A percentile compares a stretch with the other conserved stretches of the same genome.
Conservation (phyloP, 2,888 invertebrate genomes). For the Arge pagana region DNA sequence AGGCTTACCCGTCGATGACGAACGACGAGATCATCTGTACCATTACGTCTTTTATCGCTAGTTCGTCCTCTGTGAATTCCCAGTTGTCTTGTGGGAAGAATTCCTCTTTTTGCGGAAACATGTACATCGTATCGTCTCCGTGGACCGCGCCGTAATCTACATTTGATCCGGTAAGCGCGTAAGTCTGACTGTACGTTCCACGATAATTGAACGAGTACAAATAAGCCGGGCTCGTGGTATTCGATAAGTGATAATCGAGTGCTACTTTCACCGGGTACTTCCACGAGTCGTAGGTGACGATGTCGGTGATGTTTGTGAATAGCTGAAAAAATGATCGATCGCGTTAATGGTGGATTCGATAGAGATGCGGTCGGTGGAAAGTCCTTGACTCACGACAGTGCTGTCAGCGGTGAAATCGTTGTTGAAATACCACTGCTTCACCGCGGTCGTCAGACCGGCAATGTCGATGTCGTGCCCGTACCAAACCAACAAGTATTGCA, state of each 20-base stretch:
- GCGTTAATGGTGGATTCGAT: not conserved
- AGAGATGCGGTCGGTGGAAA: not conserved
- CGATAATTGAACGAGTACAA: not conserved
- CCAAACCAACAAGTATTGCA: too few species aligned
- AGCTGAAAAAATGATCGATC: conserved; percentile 1
- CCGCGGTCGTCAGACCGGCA: not conserved
- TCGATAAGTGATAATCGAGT: not conserved
- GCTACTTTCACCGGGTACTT: not conserved
- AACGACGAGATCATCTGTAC: conserved; percentile 2
- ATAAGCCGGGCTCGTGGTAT: not conserved
- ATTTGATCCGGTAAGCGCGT: not conserved
- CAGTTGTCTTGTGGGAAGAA: too few species aligned
- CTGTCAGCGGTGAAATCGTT: conserved; percentile 5
- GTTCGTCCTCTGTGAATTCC: not conserved
- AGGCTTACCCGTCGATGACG: not conserved
- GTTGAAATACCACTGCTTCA: conserved; percentile 2
- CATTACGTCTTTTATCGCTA: not conserved
- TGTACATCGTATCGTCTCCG: not conserved
- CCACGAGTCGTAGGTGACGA: not conserved
- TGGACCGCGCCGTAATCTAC: not conserved
- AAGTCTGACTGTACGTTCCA: not conserved
- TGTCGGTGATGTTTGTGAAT: not conserved
- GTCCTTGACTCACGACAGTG: not conserved
- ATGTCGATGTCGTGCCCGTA: not conserved
- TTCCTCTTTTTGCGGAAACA: too few species aligned